These are phyloP conservation scores for Gouania willdenowi DNA, from an alignment of 2,797 vertebrate species.

Conservation along the genomic window DNA sequence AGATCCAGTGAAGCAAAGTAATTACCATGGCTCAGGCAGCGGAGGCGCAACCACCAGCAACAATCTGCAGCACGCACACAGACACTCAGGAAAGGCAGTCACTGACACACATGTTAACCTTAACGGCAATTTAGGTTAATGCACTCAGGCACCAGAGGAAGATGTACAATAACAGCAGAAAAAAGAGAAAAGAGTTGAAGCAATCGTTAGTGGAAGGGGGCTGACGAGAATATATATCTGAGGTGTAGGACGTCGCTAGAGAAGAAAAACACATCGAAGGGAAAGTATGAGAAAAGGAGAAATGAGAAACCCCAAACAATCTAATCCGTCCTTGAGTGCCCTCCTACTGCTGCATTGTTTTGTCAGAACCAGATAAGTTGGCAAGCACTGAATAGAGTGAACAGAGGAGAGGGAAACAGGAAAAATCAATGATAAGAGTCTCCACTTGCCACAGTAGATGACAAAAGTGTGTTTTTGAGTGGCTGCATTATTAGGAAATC, in stretches of 20 bases:
- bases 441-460: constrained; percentile 57
- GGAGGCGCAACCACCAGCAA: constrained; percentile 45
- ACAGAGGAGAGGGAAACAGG: constrained; percentile 46
- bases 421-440: constrained; percentile 68
- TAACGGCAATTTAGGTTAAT: constrained; percentile 19
- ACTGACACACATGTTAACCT: constrained; percentile 10
- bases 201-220: constrained; percentile 21
- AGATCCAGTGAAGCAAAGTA: constrained; percentile 67
- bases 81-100: not conserved
- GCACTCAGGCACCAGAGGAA: not conserved
- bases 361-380: constrained; percentile 63
- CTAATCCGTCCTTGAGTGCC: constrained; percentile 71
- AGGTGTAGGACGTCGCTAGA: no score
- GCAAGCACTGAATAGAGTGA: constrained; percentile 54
- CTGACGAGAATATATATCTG: no score
- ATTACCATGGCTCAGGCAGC: constrained; percentile 64
- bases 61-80: constrained; percentile 8
- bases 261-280: constrained; percentile 33
- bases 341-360: constrained; percentile 65
- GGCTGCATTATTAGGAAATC: no score
- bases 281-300: constrained; percentile 28
- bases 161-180: constrained; percentile 3
- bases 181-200: constrained; percentile 1
- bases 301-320: constrained; percentile 60
- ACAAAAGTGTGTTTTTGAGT: constrained; percentile 9